Conservation (phyloP, 2,888 invertebrate species). For the Xanthorhoe designata region DNA sequence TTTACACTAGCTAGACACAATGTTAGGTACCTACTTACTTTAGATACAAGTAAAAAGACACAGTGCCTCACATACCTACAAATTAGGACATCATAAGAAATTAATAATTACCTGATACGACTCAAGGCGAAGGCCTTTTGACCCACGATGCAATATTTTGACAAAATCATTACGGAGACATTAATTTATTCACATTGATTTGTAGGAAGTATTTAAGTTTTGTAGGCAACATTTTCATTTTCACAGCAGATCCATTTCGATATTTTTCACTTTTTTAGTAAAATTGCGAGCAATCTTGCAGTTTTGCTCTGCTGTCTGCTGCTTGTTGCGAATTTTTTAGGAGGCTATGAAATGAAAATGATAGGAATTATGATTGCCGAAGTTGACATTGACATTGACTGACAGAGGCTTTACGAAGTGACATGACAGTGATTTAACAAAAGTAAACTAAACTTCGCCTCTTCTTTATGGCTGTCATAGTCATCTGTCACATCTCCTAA, state of each 20-base stretch:
- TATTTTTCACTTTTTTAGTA: slow-evolving; percentile 9
- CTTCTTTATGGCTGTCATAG: too few species aligned
- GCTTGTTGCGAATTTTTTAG: not conserved
- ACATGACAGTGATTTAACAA: too few species aligned
- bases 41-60: too few species aligned
- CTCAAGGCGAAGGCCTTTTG: slow-evolving; percentile 51
- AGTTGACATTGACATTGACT: too few species aligned
- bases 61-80: too few species aligned
- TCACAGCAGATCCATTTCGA: slow-evolving; percentile 32
- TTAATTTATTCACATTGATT: slow-evolving; percentile 9
- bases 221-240: slow-evolving; percentile 27
- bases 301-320: too few species aligned
- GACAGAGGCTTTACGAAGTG: too few species aligned
- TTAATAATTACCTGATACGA: slow-evolving; percentile 52
- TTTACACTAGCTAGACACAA: not conserved
- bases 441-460: too few species aligned
- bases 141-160: slow-evolving; percentile 51
- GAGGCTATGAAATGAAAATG: too few species aligned
- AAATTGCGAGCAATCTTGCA: not conserved
- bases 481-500: not conserved
- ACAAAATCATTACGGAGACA: slow-evolving; percentile 55
- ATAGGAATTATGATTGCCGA: too few species aligned
- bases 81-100: too few species aligned
- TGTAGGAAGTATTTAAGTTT: slow-evolving; percentile 3
- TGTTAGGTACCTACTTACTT: too few species aligned